A percentile compares a stretch with the other conserved stretches of the same genome.
Conservation (phyloP, 1,140 invertebrate genomes). For the Calliopsis andreniformis region DNA sequence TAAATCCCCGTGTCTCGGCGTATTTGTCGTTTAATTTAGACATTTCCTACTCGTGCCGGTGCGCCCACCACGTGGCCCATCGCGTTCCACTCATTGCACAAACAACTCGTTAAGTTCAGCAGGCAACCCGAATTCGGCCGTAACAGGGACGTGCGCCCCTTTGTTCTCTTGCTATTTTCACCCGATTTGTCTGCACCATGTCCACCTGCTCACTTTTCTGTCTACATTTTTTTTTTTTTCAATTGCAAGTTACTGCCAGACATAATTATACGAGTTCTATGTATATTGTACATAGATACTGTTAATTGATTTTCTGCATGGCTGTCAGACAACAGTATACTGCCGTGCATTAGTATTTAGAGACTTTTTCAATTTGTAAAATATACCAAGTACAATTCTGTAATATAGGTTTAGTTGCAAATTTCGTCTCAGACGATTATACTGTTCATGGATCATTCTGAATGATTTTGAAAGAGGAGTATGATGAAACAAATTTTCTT, state of each 20-base stretch:
- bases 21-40: slow-evolving; percentile 80
- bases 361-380: no score
- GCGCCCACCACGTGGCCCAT: slow-evolving; percentile 64
- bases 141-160: slow-evolving; percentile 46
- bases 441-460: no score
- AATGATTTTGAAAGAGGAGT: no score
- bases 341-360: no score
- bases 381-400: no score
- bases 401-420: no score
- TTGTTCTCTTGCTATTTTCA: slow-evolving; percentile 44
- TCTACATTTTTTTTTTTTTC: slow-evolving; percentile 20
- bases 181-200: slow-evolving; percentile 45
- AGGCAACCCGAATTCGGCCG: slow-evolving; percentile 51
- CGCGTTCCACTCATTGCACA: slow-evolving; percentile 67
- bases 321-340: no score
- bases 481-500: no score
- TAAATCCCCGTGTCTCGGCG: slow-evolving; percentile 77
- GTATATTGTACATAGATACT: slow-evolving; percentile 16
- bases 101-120: slow-evolving; percentile 71
- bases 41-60: slow-evolving; percentile 71
- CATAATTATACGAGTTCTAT: neutral
- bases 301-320: neutral
- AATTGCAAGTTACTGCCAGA: slow-evolving; percentile 1
- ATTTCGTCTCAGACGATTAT: no score
- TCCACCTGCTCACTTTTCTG: slow-evolving; percentile 6